Evolutionary conservation across 2,113 vertebrate genomes (phyloP).

Genomic region (Xiphophorus couchianus): DNA sequence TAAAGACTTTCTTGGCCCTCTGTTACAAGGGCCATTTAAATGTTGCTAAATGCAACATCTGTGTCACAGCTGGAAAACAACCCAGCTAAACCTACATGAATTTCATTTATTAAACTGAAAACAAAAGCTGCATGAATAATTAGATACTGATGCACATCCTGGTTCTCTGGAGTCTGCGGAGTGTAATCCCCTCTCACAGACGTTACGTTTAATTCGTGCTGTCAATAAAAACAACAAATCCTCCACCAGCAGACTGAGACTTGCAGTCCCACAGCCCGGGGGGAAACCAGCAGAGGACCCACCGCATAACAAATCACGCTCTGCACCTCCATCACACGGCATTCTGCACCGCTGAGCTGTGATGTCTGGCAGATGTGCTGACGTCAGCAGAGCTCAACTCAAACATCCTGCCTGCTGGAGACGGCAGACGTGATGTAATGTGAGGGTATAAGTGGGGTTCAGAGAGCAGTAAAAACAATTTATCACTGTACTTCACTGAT

Average conservation of each 20-base stretch:
- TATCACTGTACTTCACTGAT: slow-evolving; percentile 25
- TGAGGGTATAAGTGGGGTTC: slow-evolving; percentile 39
- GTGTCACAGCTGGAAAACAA: background rate
- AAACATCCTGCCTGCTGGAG: slow-evolving; percentile 57
- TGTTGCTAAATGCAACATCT: background rate
- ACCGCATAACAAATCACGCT: slow-evolving; percentile 35
- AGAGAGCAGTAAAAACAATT: slow-evolving; percentile 38
- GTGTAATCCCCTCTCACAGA: background rate
- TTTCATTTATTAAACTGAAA: background rate
- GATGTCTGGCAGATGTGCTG: slow-evolving; percentile 48
- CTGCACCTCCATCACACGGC: slow-evolving; percentile 6
- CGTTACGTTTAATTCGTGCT: slow-evolving; percentile 1
- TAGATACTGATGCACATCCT: background rate
- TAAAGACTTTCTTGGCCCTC: background rate
- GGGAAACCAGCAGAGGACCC: slow-evolving; percentile 10
- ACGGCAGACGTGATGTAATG: slow-evolving; percentile 55
- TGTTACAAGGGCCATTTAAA: background rate
- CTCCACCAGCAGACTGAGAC: background rate
- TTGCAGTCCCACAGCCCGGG: background rate
- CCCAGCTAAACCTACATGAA: background rate
- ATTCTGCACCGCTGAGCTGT: slow-evolving; percentile 24
- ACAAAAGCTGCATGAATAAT: background rate
- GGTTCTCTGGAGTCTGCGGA: background rate
- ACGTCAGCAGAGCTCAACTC: slow-evolving; percentile 49
- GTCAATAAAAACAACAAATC: slow-evolving; percentile 17